Conservation (phyloP, 2,113 vertebrate species). For the Crotalus helleri region DNA sequence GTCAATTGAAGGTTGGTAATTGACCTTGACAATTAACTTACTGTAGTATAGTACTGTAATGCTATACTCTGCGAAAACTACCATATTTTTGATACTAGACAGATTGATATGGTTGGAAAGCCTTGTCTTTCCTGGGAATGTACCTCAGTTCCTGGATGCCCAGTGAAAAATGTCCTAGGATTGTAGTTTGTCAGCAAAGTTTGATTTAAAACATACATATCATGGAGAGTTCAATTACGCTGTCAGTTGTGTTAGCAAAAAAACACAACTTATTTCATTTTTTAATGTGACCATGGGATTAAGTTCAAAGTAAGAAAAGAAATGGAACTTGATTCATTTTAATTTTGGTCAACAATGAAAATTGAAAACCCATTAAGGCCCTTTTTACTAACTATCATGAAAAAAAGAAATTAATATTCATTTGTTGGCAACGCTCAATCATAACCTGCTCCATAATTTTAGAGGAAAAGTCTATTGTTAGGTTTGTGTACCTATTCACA, state of each 20-base stretch:
- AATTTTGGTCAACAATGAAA: background rate
- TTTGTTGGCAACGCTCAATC: background rate
- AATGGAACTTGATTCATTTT: too few species aligned
- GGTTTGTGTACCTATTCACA: background rate
- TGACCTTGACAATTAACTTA: background rate
- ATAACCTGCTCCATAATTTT: background rate
- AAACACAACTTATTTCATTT: background rate
- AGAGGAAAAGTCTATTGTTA: background rate
- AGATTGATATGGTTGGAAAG: background rate
- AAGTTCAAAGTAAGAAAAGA: background rate
- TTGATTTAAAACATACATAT: background rate
- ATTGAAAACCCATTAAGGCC: background rate
- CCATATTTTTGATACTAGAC: background rate
- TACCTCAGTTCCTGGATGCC: background rate
- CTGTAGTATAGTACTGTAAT: background rate
- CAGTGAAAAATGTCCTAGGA: background rate
- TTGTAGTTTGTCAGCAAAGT: background rate
- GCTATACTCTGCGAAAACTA: background rate
- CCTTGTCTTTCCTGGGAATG: background rate
- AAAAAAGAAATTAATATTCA: background rate
- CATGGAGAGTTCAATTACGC: background rate
- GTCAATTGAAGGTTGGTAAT: background rate
- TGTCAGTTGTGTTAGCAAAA: background rate
- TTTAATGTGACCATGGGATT: background rate
- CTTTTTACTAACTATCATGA: background rate